A percentile compares a stretch with the other conserved stretches of the same genome.
Evolutionary conservation across 2,797 vertebrate genomes (phyloP).

Genomic region (Coilia nasus): DNA sequence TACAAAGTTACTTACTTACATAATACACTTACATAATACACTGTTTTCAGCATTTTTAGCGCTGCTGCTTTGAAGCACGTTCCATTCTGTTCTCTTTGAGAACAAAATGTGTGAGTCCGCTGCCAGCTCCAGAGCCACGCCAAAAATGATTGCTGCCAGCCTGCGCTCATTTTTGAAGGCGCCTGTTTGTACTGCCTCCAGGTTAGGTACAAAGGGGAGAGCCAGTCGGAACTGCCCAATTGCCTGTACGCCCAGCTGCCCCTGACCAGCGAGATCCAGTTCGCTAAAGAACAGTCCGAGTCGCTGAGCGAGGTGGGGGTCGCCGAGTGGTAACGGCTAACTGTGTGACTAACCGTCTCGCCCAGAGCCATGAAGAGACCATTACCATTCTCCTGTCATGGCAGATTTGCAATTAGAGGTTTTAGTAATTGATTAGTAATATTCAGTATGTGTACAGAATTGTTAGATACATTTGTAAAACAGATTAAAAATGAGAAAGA

Average conservation of each 20-base stretch:
- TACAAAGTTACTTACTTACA: too few relatives aligned
- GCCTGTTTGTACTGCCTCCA: constrained; percentile 72
- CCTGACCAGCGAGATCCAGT: constrained; percentile 81
- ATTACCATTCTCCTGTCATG: neutral
- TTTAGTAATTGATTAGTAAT: too few relatives aligned
- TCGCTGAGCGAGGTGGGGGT: constrained; percentile 79
- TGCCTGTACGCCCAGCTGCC: constrained; percentile 80
- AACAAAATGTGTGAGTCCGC: constrained; percentile 24
- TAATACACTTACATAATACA: too few relatives aligned
- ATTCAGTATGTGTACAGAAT: too few relatives aligned
- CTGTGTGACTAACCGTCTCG: neutral
- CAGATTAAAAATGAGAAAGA: too few relatives aligned
- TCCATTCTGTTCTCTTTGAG: constrained; percentile 5
- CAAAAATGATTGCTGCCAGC: neutral
- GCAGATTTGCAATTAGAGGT: neutral
- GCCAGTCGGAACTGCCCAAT: constrained; percentile 70
- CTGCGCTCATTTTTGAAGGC: constrained; percentile 52
- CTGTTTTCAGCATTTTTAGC: too few relatives aligned
- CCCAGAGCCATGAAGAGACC: neutral
- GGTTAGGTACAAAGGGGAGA: constrained; percentile 80
- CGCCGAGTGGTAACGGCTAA: neutral
- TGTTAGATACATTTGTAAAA: too few relatives aligned
- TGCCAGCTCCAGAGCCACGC: neutral
- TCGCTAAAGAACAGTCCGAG: constrained; percentile 75
- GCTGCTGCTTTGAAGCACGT: neutral